A percentile compares a stretch with the other conserved stretches of the same genome.
Evolutionary conservation across 2,797 vertebrate genomes (phyloP).

Genomic region (Taeniopygia guttata): DNA sequence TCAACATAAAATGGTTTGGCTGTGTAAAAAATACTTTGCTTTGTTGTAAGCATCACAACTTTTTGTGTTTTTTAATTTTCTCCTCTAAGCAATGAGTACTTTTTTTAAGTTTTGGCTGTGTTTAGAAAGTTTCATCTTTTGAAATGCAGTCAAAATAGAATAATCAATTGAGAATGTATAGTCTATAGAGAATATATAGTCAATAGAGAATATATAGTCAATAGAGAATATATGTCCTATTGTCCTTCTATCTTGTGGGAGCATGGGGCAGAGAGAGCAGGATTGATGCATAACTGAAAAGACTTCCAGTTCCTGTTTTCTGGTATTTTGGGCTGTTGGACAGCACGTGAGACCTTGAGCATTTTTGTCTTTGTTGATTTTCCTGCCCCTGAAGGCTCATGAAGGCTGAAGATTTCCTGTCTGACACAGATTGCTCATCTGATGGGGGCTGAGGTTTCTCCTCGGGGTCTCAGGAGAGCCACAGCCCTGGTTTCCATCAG

Average conservation of each 20-base stretch:
- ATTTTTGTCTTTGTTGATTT: background rate
- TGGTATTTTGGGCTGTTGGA: background rate
- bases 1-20: background rate
- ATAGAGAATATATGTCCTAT: background rate
- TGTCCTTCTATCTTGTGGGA: background rate
- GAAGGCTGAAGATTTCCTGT: background rate
- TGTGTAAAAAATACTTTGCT: background rate
- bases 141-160: background rate
- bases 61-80: background rate
- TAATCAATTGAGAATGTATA: background rate
- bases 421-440: background rate
- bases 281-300: background rate
- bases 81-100: rapidly evolving
- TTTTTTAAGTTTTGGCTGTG: background rate
- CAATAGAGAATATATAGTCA: background rate
- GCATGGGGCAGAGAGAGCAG: background rate
- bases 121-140: background rate
- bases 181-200: too few species aligned
- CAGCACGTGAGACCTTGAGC: background rate
- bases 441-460: background rate
- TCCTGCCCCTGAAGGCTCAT: background rate
- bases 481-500: background rate
- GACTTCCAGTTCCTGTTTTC: background rate
- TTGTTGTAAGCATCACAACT: background rate
- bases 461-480: background rate